A percentile compares a stretch with the other conserved stretches of the same genome.
These are phyloP conservation scores for Neolamprologus falcicula DNA, from an alignment of 2,113 vertebrate species.

Conservation along the genomic window DNA sequence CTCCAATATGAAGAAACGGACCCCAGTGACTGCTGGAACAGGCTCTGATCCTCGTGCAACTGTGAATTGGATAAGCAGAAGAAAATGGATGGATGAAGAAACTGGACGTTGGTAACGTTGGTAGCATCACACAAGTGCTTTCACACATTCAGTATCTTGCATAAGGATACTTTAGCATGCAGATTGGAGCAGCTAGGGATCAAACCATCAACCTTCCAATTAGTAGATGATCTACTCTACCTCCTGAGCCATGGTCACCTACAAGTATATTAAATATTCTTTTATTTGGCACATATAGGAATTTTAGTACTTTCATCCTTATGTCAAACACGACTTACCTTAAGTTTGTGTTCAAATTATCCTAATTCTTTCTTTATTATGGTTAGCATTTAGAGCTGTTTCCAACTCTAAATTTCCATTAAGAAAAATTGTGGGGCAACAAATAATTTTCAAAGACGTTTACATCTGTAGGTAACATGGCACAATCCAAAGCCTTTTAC, in stretches of 20 bases:
- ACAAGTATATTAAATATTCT: not conserved
- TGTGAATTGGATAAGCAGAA: not conserved
- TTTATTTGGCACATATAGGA: not conserved
- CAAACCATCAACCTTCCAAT: not conserved
- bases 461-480: not conserved
- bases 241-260: not conserved
- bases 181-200: not conserved
- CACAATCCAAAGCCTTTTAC: not conserved
- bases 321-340: accelerated
- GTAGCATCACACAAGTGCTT: not conserved
- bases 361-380: not conserved
- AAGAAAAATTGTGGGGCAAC: not conserved
- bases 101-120: accelerated
- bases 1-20: not conserved
- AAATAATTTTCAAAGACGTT: not conserved
- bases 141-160: not conserved
- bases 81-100: not conserved
- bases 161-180: not conserved
- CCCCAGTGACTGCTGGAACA: not conserved
- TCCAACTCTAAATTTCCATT: not conserved
- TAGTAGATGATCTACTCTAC: accelerated
- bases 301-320: not conserved
- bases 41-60: not conserved
- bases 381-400: accelerated
- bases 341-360: not conserved